These are phyloP conservation scores for Toxostoma redivivum DNA, from an alignment of 2,113 vertebrate species.

Conservation along the genomic window DNA sequence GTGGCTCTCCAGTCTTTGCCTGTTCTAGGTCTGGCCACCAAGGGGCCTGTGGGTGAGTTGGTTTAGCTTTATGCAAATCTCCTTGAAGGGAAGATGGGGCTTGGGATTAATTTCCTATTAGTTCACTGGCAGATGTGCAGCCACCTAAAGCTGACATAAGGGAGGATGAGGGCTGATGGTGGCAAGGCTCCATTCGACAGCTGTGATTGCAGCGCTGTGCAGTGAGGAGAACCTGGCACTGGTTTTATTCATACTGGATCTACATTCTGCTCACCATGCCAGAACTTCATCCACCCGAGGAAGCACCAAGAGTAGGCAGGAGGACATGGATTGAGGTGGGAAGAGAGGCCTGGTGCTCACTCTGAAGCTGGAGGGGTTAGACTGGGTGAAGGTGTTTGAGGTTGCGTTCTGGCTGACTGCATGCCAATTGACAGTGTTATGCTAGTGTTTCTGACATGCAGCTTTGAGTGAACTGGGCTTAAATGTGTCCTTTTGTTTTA, in stretches of 20 bases:
- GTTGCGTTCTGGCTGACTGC: background rate
- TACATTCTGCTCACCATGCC: fast-evolving
- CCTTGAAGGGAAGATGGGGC: background rate
- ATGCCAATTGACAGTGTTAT: fast-evolving
- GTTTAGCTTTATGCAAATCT: background rate
- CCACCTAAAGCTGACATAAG: background rate
- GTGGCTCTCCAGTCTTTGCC: background rate
- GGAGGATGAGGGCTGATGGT: background rate
- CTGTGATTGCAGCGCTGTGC: background rate
- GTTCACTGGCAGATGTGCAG: background rate
- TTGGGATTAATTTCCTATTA: background rate
- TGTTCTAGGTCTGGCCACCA: background rate
- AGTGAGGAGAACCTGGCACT: background rate
- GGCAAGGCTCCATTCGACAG: background rate
- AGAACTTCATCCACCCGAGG: fast-evolving
- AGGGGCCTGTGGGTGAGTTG: background rate
- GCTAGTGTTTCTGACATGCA: background rate
- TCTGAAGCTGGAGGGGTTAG: background rate
- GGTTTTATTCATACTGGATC: background rate
- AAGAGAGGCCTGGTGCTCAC: fast-evolving
- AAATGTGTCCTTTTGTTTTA: background rate
- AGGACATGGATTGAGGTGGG: fast-evolving
- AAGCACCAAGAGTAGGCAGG: background rate
- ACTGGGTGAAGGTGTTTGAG: background rate
- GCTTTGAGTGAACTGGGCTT: background rate